Base-by-base conservation (phyloP, 2,113 vertebrate species). In the Nothoprocta pentlandii region DNA sequence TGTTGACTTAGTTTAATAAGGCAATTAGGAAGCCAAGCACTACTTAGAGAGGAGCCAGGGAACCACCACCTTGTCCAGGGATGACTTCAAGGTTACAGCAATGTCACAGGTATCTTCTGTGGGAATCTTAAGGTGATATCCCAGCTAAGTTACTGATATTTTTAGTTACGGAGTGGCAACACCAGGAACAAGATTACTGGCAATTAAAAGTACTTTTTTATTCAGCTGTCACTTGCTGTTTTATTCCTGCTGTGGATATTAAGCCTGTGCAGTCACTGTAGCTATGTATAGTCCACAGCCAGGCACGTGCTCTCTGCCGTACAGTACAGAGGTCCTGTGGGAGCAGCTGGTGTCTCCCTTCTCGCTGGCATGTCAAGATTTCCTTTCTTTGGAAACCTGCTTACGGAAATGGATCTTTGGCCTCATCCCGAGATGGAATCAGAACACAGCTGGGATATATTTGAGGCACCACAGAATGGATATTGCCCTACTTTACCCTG, bases 81-180 rank as follows among this genome's bases (percentile, higher is more conserved):
- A 1, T 69, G 53, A n/a, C 87, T 85, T 92, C 78, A 97, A 89
- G 89, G 94, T 80, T 79, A 85, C 41, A 67, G 84, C 80, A 92
- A 82, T 42, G 91, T 92, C 66, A 62, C 42, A 80, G 44, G 67
- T 96, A 74, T 64, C 47, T 61, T 25, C 58, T 86, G 12, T 34
- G 54, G 42, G 74, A 78, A 54, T 7, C 47, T 61, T 58, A 36
- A 79, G 47, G 51, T 75, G 77, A 67, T 56, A 51, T 75, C 79
- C 47, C 63, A 47, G 58, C 2, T 0, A 12, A 41, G 47, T 73
- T 58, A 32, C 32, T n/a, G 53, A 30, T 49, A 16, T 69, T 84
- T 73, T 87, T 49, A 69, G 28, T 16, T 46, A 26, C 53, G 30
- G 39, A 10, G 70, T 56, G 58, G 58, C 67, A 81, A 26, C 49